A percentile compares a stretch with the other conserved stretches of the same genome.
Conservation (phyloP, 1,140 invertebrate species). For the Cryptotermes secundus region DNA sequence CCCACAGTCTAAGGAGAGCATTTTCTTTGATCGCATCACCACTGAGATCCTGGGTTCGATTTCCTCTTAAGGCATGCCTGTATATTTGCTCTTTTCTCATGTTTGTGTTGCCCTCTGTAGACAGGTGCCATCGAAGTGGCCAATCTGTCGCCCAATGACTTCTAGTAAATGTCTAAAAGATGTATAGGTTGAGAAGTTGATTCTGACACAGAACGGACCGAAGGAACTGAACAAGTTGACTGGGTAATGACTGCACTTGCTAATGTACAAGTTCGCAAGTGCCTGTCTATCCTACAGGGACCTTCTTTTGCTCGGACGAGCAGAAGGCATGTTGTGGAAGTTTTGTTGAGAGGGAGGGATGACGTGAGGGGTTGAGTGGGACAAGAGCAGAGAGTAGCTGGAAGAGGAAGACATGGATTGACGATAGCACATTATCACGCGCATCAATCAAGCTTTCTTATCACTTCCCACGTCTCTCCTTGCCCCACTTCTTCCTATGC, state of each 20-base stretch:
- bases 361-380: constrained; percentile 13
- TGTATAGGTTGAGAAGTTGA: no score
- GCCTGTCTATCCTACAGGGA: background rate
- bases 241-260: background rate
- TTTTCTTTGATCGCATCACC: no score
- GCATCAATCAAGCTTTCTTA: constrained; percentile 49
- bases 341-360: background rate
- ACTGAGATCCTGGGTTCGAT: no score
- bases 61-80: no score
- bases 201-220: no score
- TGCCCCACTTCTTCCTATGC: background rate
- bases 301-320: background rate
- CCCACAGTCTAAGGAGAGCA: no score
- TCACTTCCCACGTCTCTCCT: constrained; percentile 42
- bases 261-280: background rate
- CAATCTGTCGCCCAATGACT: no score
- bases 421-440: constrained; percentile 50
- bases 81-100: no score
- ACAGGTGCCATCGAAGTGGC: no score
- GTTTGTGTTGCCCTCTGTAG: no score
- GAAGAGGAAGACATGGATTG: constrained; percentile 50
- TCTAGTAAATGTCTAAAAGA: no score
- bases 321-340: background rate
- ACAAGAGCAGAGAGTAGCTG: constrained; percentile 33
- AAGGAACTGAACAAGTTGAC: no score